Percentiles rank a stretch among this genome's conserved stretches.
phyloP scores from a whole-genome alignment of 2,797 vertebrate genomes.

The Mormyrops boulengeri region DNA sequence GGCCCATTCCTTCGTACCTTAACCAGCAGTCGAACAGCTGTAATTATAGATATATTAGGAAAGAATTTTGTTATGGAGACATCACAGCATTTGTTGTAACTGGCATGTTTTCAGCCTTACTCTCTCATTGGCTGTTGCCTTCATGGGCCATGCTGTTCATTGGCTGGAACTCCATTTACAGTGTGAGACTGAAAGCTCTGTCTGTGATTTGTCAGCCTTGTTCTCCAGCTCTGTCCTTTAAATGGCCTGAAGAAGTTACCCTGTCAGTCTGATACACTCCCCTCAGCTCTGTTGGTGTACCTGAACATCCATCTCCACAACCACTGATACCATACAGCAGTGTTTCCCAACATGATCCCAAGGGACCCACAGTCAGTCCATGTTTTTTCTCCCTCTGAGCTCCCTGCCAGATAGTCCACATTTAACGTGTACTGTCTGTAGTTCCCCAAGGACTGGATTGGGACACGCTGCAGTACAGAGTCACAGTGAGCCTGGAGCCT shows the following conservation, averaged over 20 bases:
- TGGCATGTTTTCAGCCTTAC: background rate
- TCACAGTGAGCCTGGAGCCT: background rate
- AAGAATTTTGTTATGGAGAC: background rate
- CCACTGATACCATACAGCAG: background rate
- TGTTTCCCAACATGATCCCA: background rate
- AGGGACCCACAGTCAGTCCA: background rate
- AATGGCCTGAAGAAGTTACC: background rate
- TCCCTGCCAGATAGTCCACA: background rate
- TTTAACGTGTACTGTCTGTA: background rate
- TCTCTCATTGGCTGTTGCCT: background rate
- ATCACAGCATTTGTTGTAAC: background rate
- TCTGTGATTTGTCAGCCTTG: background rate
- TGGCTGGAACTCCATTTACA: background rate
- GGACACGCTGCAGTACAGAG: background rate
- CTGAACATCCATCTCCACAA: background rate
- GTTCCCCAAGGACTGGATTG: background rate
- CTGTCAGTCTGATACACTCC: background rate
- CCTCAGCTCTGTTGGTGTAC: background rate
- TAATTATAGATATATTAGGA: background rate
- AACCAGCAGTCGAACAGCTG: background rate
- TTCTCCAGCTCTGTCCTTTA: background rate
- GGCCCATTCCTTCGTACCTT: background rate
- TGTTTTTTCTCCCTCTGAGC: background rate
- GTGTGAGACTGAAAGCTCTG: background rate
- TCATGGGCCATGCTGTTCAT: background rate